A percentile compares a stretch with the other conserved stretches of the same genome.
Conservation (phyloP, 2,888 invertebrate species). For the Unio pictorum region DNA sequence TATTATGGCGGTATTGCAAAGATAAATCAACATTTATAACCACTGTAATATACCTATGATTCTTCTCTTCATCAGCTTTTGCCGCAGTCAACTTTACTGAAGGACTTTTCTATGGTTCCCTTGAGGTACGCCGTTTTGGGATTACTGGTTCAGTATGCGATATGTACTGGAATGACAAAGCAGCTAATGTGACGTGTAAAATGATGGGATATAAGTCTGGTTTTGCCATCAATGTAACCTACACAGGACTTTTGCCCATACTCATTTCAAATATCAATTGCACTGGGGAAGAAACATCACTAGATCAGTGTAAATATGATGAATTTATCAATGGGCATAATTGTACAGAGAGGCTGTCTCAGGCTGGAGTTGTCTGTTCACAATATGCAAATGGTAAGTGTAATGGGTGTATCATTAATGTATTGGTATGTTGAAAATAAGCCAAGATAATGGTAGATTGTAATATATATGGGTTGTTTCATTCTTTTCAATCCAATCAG, state of each 20-base stretch:
- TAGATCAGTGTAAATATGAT: constrained; percentile 35
- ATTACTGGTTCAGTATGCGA: constrained; percentile 61
- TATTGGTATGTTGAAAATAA: too few relatives aligned
- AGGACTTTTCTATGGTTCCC: constrained; percentile 35
- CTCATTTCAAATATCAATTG: constrained; percentile 44
- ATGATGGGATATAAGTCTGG: constrained; percentile 72
- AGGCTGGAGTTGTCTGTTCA: constrained; percentile 52
- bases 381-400: constrained; percentile 28
- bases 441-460: too few relatives aligned
- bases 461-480: too few relatives aligned
- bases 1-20: too few relatives aligned
- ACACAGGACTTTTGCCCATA: constrained; percentile 28
- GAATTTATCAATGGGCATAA: constrained; percentile 31
- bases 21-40: too few relatives aligned
- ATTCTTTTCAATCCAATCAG: too few relatives aligned
- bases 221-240: constrained; percentile 39
- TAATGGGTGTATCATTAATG: background rate
- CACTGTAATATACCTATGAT: too few relatives aligned
- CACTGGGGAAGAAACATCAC: constrained; percentile 27
- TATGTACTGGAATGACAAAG: constrained; percentile 73
- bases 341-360: constrained; percentile 25
- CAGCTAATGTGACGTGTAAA: constrained; percentile 74
- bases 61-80: too few relatives aligned
- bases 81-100: constrained; percentile 18
- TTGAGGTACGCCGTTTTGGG: constrained; percentile 46